Percentiles rank a stretch among this genome's conserved stretches.
These are phyloP conservation scores for Lycaena phlaeas DNA, from an alignment of 2,888 invertebrate genomes.

Conservation along the genomic window DNA sequence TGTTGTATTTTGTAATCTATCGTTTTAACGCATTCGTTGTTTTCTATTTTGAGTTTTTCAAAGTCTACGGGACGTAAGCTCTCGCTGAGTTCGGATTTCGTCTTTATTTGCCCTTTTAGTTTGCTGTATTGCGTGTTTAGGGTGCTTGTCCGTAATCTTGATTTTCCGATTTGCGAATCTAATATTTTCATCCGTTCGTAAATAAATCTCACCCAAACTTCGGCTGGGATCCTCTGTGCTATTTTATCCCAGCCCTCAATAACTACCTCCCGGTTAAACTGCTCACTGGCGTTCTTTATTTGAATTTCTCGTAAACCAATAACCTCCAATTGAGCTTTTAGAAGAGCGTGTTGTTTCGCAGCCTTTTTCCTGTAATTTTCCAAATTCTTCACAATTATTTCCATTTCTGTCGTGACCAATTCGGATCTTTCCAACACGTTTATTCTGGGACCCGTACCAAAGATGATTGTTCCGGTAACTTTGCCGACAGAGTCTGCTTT, in stretches of 20 bases:
- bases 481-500: conserved; percentile 47
- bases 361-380: conserved; percentile 37
- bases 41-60: conserved; percentile 75
- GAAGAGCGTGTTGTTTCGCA: conserved; percentile 43
- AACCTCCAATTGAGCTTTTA: conserved; percentile 72
- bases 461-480: conserved; percentile 40
- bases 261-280: conserved; percentile 68
- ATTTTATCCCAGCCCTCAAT: conserved; percentile 68
- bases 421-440: conserved; percentile 66
- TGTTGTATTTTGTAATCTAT: conserved; percentile 71
- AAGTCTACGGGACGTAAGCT: conserved; percentile 75
- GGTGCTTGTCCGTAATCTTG: conserved; percentile 71
- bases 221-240: conserved; percentile 75
- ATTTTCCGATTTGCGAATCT: conserved; percentile 70
- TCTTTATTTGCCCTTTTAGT: conserved; percentile 64
- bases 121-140: conserved; percentile 67
- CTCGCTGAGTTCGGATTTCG: conserved; percentile 73
- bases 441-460: conserved; percentile 51
- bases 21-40: conserved; percentile 54
- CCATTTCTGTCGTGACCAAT: conserved; percentile 63
- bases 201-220: conserved; percentile 73
- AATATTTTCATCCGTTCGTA: conserved; percentile 73
- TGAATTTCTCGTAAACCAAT: conserved; percentile 62
- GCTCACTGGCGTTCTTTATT: conserved; percentile 51
- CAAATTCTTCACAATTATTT: conserved; percentile 42